Conservation (phyloP, 37 sponge, comb jelly and placozoan genomes). For the Eunapius fragilis region DNA sequence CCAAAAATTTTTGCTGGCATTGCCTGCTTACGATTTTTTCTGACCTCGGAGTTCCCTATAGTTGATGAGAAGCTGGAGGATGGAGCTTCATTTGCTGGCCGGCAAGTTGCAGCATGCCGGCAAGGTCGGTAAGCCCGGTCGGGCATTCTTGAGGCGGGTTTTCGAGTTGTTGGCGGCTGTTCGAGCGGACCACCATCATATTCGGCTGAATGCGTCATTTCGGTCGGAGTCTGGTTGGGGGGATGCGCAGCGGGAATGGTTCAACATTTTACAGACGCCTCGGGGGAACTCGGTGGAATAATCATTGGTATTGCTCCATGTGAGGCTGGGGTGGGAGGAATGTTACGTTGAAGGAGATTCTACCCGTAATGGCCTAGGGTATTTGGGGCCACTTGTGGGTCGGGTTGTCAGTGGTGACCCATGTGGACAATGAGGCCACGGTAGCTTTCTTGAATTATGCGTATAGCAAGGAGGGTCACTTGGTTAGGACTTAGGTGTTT, state of each 20-base stretch:
- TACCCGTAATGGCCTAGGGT: neutral
- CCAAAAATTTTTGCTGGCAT: too few relatives aligned
- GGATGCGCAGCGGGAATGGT: neutral
- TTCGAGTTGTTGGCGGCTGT: neutral
- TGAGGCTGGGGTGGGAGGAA: neutral
- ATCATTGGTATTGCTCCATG: neutral
- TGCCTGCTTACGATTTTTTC: too few relatives aligned
- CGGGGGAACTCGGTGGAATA: neutral
- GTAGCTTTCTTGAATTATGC: conserved; percentile 27
- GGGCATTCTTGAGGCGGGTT: conserved; percentile 10
- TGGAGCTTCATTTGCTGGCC: neutral
- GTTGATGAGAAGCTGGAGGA: too few relatives aligned
- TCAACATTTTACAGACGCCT: neutral
- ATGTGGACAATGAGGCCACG: conserved; percentile 23
- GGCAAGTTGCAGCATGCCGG: neutral
- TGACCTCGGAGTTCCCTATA: too few relatives aligned
- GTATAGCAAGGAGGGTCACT: conserved; percentile 4
- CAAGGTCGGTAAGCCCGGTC: conserved; percentile 3
- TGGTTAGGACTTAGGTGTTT: too few relatives aligned
- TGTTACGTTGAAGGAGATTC: conserved; percentile 7
- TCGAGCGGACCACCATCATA: neutral
- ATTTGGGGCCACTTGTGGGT: conserved; percentile 28
- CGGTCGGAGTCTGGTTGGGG: neutral
- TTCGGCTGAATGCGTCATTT: conserved; percentile 1
- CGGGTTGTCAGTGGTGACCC: neutral